Evolutionary conservation across 2,888 invertebrate species (phyloP), one percentile per base, ranked within the genome.

Genomic region (Lasioglossum zephyrum): DNA sequence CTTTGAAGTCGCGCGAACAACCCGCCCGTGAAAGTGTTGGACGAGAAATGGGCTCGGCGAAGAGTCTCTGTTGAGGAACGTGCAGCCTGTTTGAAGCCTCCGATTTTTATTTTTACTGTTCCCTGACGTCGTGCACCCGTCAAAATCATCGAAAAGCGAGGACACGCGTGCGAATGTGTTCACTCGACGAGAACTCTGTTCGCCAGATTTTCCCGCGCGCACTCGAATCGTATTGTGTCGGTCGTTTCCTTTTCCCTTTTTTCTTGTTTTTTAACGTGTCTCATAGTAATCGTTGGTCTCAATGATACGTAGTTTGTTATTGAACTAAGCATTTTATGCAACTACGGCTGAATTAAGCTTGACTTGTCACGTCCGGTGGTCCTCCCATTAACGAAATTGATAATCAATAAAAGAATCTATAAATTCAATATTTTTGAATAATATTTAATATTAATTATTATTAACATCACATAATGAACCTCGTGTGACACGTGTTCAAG

Each of bases 1-100:
- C 78, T 76, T 85, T 76, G 84, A 82, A 79, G 82, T 79, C 75
- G 72, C 75, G 78, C 4, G 26, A 75, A 66, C 78, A n/a, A n/a
- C 41, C 26, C 36, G n/a, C 4, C 31, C 63, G 47, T 57, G 31
- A 73, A 63, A 77, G 74, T 70, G 79, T 69, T 39, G 22, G 39
- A 22, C 41, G 69, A 69, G 69, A 69, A 69, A 66, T 66, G 36
- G 66, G 66, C 66, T 66, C 13, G 9, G n/a, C 39, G 22, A 44
- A 57, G 22, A n/a, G 31, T 22, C n/a, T 69, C n/a, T 9, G 36
- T 41, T 9, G 69, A 41, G 39, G 11, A 22, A 22, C 69, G 69
- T 36, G 69, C 39, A 39, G 22, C 39, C 63, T 31, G 69, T 69
- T 69, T 41, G 70, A 66, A 70, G 36, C 44, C 47, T 22, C 18